Base-by-base conservation (phyloP, 2,797 vertebrate species). In the Coranthus polyacanthus region DNA sequence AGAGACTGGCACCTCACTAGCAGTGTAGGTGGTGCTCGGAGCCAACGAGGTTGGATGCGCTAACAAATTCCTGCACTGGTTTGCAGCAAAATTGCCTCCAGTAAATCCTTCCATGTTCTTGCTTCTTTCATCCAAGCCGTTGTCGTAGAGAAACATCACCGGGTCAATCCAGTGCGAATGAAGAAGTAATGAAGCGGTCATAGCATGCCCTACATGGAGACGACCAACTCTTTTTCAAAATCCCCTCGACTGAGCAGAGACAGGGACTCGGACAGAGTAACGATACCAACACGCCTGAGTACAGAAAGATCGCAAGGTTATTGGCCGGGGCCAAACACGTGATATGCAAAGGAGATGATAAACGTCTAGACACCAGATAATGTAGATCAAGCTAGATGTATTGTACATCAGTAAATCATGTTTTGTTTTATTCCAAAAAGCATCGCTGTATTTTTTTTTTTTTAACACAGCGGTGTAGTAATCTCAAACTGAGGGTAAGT, bases 81-180 rank as follows among this genome's bases (percentile, higher is more conserved):
- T 98, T 77, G 96, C 95, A 41, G 96, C 94, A 66, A 97, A 97
- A 92, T 97, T 97, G 79, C 96, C 95, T 88, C 93, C 94, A n/a
- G 91, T 83, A 71, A 94, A 95, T 68, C 93, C 95, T 84, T 98
- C 97, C 97, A 99, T 98, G 94, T 95, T 98, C 93, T 97, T 97
- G 94, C 93, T 97, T 92, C 96, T 95, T 74, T 98, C 97, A 92
- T 99, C 96, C 92, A 95, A 91, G 75, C 92, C 92, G 95, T 95
- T 96, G 94, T 98, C 97, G 95, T 98, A 98, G 83, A 99, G 96
- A 76, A 98, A 99, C 97, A 99, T 98, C 94, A 98, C 95, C 92
- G 97, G 97, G 95, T 98, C 97, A 93, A 97, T 95, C 97, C 97
- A 99, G 95, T 96, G 97, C 88, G 97, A 96, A 88, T 97, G 97